Base-by-base conservation (phyloP, 2,113 vertebrate genomes). In the Delphinapterus leucas region DNA sequence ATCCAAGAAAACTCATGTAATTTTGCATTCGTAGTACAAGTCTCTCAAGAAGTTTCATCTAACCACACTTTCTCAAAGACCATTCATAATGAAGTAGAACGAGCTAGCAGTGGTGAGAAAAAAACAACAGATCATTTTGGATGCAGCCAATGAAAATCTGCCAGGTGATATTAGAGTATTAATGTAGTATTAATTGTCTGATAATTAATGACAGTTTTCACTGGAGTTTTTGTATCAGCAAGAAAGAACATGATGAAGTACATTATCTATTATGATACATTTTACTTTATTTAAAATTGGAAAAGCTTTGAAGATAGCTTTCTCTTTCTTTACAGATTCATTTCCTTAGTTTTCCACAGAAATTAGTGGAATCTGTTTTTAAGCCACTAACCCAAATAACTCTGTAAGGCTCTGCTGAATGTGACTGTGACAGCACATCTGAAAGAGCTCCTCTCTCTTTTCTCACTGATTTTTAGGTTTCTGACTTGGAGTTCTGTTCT, bases 271-370 rank as follows among this genome's bases (percentile, higher is more conserved):
- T 86, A 70, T 55, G 5, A 90, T 55, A 49, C 1, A 76, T 33
- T 49, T 93, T 93, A 65, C 10, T 92, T 73, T 41, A 38, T 36
- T 83, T 84, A 36, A 93, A 92, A 79, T 74, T 80, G 58, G 21
- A 74, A 80, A 88, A 87, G 15, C 18, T 91, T 93, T 65, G 17
- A 85, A 68, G 21, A 6, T 44, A 53, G 28, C 20, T 15, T 84
- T 38, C 80, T 90, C 3, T 83, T 95, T 76, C 5, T 88, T 82
- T 82, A 65, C 15, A 70, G 18, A 88, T 47, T 87, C 18, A 93
- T 94, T 88, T 15, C 21, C 15, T 70, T 65, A 67, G 26, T 93
- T 88, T 96, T 74, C 82, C 77, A 41, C 3, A 86, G 76, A 97
- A 74, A 88, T 88, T 90, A 89, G 25, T 87, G 44, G 4, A 77